These are phyloP conservation scores for Tympanuchus pallidicinctus DNA, from an alignment of 2,113 vertebrate species.

Conservation along the genomic window DNA sequence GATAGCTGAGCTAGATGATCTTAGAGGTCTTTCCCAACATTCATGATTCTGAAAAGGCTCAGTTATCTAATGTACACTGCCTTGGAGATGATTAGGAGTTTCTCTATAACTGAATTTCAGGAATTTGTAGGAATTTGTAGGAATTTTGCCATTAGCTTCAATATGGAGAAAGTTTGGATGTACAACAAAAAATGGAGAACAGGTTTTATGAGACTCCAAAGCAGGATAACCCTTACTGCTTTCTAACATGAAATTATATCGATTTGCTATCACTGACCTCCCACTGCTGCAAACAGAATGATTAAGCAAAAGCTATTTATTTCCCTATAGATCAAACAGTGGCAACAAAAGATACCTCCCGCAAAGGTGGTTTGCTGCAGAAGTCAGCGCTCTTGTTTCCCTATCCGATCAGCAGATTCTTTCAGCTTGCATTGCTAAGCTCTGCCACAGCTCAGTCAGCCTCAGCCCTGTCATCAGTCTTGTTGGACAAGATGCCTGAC, in stretches of 20 bases:
- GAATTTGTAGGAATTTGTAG: neutral
- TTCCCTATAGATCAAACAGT: slow-evolving; percentile 63
- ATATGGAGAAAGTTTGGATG: neutral
- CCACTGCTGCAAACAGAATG: slow-evolving; percentile 29
- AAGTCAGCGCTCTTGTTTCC: slow-evolving; percentile 77
- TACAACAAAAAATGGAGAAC: neutral
- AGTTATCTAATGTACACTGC: neutral
- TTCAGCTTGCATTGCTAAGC: slow-evolving; percentile 76
- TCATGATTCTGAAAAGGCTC: neutral
- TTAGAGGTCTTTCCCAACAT: no score
- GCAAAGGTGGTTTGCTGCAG: slow-evolving; percentile 60
- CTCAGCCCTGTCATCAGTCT: slow-evolving; percentile 82
- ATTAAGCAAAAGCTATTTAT: slow-evolving; percentile 45
- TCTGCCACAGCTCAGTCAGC: slow-evolving; percentile 49
- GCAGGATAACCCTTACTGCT: neutral
- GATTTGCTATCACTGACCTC: neutral
- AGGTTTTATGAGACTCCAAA: neutral
- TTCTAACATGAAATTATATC: neutral
- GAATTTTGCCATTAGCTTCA: neutral
- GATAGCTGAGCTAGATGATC: no score
- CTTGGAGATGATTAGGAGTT: neutral
- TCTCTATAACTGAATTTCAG: neutral
- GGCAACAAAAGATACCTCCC: slow-evolving; percentile 46
- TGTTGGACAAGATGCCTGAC: slow-evolving; percentile 84
- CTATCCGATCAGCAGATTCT: slow-evolving; percentile 85